Evolutionary conservation across 1,140 invertebrate species (phyloP), one percentile per base, ranked within the genome.

Genomic region (Coenobita brevimanus): DNA sequence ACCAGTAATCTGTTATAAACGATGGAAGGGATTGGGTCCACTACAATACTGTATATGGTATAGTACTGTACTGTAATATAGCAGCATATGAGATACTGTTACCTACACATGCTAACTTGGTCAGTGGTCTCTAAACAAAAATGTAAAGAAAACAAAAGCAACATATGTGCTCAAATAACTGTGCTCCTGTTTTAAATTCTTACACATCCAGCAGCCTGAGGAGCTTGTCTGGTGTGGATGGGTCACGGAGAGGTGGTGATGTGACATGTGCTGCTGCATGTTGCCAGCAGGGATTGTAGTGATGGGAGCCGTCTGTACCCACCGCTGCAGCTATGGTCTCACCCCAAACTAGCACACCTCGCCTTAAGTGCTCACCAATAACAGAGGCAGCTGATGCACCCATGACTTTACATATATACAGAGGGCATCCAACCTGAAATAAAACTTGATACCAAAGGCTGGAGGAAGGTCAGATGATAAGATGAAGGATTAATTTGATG

Each of bases 331-430:
- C 96, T 78, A 97, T 93, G 3, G 96, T 94, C 92, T 97, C 97
- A 30, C 97, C 97, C 93, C 95, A 97, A 36, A 97, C 94, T 50
- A 95, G 92, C 21, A 82, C 87, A 80, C 93, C 93, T 50, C 93
- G 92, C 41, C 90, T 89, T 10, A 97, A 94, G 62, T 96, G 96
- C 75, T 93, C 92, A 15, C 95, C 94, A 89, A 99, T 93, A 64
- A 95, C 95, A 91, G 96, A 94, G 50, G 95, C 97, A 21, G 98
- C 97, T 91, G 95, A 95, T 93, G 96, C 97, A 91, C 97, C 97
- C 97, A 98, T 99, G 91, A 99, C 96, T 94, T 99, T 98, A 90
- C 98, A 97, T 91, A 99, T 95, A 94, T 99, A 99, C 82, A 99
- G 94, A 6, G 98, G 98, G 92, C 96, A 96, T 91, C 96, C 95